Percentiles rank a stretch among this genome's conserved stretches.
phyloP scores from a whole-genome alignment of 2,113 vertebrate species.

The Pontoporia blainvillei region DNA sequence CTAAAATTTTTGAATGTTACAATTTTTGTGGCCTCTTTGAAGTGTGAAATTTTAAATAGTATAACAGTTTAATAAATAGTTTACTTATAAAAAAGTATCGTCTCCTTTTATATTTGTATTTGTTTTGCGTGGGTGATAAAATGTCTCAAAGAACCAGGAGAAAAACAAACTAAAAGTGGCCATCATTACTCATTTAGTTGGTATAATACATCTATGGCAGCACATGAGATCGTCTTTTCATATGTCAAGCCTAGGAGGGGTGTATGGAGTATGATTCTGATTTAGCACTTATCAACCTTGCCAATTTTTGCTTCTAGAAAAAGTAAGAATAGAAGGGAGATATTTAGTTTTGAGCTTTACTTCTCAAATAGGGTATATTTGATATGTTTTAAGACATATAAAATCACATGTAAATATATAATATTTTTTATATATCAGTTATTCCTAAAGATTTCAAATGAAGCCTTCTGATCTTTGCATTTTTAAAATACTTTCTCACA shows the following conservation, averaged over 20 bases:
- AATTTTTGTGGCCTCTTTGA: conserved; percentile 20
- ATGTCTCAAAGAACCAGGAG: not conserved
- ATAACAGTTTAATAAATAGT: conserved; percentile 56
- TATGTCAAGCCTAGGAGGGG: not conserved
- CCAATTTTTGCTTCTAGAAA: conserved; percentile 4
- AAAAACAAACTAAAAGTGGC: not conserved
- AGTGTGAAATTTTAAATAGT: conserved; percentile 14
- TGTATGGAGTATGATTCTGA: not conserved
- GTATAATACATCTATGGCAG: not conserved
- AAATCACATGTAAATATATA: not conserved
- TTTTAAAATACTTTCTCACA: not conserved
- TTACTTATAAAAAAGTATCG: not conserved
- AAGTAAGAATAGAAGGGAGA: not conserved
- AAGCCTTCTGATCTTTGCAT: not conserved
- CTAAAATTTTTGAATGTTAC: conserved; percentile 18
- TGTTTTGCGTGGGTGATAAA: not conserved
- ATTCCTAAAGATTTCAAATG: not conserved
- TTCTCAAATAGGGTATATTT: not conserved
- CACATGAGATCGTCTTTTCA: not conserved
- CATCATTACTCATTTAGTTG: not conserved
- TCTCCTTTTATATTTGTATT: conserved; percentile 17
- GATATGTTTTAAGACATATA: not conserved
- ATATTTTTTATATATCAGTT: not conserved
- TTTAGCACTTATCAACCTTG: not conserved
- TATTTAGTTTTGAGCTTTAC: not conserved